Evolutionary conservation across 2,888 invertebrate genomes (phyloP).

Genomic region (Leptinotarsa juncta): DNA sequence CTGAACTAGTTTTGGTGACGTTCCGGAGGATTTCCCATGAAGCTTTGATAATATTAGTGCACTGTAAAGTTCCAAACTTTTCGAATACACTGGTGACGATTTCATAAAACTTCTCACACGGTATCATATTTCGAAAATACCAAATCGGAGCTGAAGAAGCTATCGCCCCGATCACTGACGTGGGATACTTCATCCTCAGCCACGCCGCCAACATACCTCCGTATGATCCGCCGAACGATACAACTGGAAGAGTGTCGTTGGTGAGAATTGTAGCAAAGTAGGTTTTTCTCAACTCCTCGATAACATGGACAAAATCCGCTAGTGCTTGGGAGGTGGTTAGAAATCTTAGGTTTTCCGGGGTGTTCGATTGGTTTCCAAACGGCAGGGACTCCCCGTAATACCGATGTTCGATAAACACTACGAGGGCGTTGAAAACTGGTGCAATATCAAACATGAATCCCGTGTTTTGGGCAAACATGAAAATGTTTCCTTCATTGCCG

Average conservation of each 20-base stretch:
- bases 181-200: slow-evolving; percentile 96
- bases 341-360: slow-evolving; percentile 64
- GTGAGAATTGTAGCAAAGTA: slow-evolving; percentile 48
- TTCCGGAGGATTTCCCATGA: slow-evolving; percentile 85
- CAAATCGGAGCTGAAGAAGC: slow-evolving; percentile 93
- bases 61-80: slow-evolving; percentile 66
- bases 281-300: slow-evolving; percentile 70
- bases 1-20: slow-evolving; percentile 45
- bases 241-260: slow-evolving; percentile 76
- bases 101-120: slow-evolving; percentile 80
- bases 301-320: slow-evolving; percentile 89
- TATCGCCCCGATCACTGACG: slow-evolving; percentile 86
- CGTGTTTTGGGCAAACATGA: slow-evolving; percentile 88
- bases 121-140: slow-evolving; percentile 83
- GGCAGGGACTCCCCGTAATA: slow-evolving; percentile 94
- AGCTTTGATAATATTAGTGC: slow-evolving; percentile 77
- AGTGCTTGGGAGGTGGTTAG: slow-evolving; percentile 91
- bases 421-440: slow-evolving; percentile 78
- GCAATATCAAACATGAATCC: slow-evolving; percentile 96
- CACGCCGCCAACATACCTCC: slow-evolving; percentile 98
- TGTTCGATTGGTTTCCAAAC: slow-evolving; percentile 80
- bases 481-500: slow-evolving; percentile 95
- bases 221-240: slow-evolving; percentile 90
- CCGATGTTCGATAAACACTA: slow-evolving; percentile 95
- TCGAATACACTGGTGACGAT: slow-evolving; percentile 84